Conservation (phyloP, 2,888 invertebrate species). For the Cryptocephalus primarius region DNA sequence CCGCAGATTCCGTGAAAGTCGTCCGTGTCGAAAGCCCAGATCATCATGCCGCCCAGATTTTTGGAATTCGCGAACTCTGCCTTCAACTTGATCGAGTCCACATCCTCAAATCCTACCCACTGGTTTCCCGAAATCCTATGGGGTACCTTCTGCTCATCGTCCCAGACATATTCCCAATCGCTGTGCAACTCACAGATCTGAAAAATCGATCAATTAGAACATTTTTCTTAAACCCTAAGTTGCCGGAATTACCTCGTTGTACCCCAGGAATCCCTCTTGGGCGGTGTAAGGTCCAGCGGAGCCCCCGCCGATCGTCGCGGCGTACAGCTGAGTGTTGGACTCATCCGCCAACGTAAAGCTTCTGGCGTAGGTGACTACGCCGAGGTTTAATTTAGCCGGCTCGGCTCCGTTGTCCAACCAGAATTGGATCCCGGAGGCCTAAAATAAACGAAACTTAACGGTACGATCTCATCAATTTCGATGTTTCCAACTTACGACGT, state of each 20-base stretch:
- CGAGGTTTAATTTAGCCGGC: slow-evolving; percentile 54
- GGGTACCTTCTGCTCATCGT: slow-evolving; percentile 39
- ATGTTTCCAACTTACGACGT: slow-evolving; percentile 14
- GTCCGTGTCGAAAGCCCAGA: slow-evolving; percentile 70
- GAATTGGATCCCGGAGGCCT: slow-evolving; percentile 40
- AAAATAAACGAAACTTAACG: background rate
- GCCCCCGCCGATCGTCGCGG: slow-evolving; percentile 47
- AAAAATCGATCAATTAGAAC: background rate
- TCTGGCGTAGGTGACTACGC: slow-evolving; percentile 60
- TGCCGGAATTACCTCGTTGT: slow-evolving; percentile 47
- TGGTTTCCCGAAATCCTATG: slow-evolving; percentile 45
- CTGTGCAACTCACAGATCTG: slow-evolving; percentile 19
- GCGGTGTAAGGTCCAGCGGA: slow-evolving; percentile 51
- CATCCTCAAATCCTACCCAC: slow-evolving; percentile 60
- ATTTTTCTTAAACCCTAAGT: background rate
- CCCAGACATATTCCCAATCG: slow-evolving; percentile 26
- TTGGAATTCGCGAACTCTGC: slow-evolving; percentile 23
- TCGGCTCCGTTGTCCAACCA: slow-evolving; percentile 48
- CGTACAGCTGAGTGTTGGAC: slow-evolving; percentile 40
- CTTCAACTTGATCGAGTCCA: slow-evolving; percentile 43
- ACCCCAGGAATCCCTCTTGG: slow-evolving; percentile 57
- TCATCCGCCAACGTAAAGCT: slow-evolving; percentile 49
- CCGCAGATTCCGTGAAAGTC: slow-evolving; percentile 53
- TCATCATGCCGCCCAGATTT: slow-evolving; percentile 50
- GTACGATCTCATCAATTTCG: background rate